Conservation (phyloP, 1,140 invertebrate species). For the Drosophila ficusphila region DNA sequence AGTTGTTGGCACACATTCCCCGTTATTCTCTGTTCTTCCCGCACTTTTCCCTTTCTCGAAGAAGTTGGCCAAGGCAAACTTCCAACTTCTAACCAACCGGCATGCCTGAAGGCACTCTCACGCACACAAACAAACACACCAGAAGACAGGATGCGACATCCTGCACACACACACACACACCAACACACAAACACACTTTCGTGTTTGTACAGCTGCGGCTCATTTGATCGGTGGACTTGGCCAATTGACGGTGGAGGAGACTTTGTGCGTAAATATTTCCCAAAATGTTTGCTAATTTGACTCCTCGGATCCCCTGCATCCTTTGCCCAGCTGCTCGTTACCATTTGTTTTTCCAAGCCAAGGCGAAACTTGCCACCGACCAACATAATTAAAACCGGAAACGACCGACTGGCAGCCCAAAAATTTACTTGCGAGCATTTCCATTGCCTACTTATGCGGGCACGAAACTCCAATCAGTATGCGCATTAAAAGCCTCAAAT, state of each 20-base stretch:
- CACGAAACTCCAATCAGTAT: conserved; percentile 16
- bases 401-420: background rate
- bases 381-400: conserved; percentile 47
- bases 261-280: conserved; percentile 73
- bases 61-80: conserved; percentile 13
- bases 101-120: conserved; percentile 22
- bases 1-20: conserved; percentile 35
- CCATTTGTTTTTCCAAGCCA: conserved; percentile 3
- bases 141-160: conserved; percentile 5
- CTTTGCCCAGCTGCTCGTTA: background rate
- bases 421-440: background rate
- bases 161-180: conserved; percentile 6
- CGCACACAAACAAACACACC: conserved; percentile 4
- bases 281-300: conserved; percentile 81
- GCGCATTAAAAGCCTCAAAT: background rate
- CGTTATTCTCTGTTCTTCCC: too few relatives aligned
- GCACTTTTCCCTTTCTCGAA: background rate
- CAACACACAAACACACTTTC: background rate
- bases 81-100: conserved; percentile 22
- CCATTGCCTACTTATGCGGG: conserved; percentile 46
- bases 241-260: conserved; percentile 56
- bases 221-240: conserved; percentile 73
- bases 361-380: background rate
- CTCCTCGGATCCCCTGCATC: conserved; percentile 24
- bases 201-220: conserved; percentile 77